A percentile compares a stretch with the other conserved stretches of the same genome.
These are phyloP conservation scores for Lamellibrachia luymesi DNA, from an alignment of 1,140 invertebrate genomes.

Conservation along the genomic window DNA sequence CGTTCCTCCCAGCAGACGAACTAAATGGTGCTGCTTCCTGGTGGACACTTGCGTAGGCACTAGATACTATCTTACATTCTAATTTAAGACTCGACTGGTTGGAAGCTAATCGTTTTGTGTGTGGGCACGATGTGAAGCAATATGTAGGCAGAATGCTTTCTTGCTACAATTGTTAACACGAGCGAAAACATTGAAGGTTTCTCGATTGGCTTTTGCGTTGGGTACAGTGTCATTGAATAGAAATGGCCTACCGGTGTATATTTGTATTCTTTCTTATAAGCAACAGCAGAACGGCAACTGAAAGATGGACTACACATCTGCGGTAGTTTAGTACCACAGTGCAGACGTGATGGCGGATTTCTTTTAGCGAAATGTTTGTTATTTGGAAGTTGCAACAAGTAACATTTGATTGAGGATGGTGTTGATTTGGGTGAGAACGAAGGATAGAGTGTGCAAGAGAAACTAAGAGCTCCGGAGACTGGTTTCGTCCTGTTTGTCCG, in stretches of 20 bases:
- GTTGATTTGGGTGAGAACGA: background rate
- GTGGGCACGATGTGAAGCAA: background rate
- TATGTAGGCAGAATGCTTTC: background rate
- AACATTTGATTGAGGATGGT: background rate
- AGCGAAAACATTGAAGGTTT: background rate
- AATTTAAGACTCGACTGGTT: background rate
- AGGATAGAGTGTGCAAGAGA: background rate
- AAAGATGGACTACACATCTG: background rate
- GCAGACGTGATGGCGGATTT: background rate
- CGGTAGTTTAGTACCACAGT: background rate
- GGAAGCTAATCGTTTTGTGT: background rate
- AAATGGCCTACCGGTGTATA: background rate
- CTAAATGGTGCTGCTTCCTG: background rate
- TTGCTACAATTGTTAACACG: background rate
- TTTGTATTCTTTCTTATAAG: background rate
- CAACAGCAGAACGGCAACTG: background rate
- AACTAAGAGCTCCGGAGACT: background rate
- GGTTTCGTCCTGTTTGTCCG: background rate
- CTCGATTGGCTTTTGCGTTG: background rate
- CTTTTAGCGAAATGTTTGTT: background rate
- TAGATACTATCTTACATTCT: slow-evolving; percentile 11
- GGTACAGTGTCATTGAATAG: background rate
- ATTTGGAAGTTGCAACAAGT: background rate
- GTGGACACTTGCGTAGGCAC: background rate
- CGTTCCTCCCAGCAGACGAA: slow-evolving; percentile 19